A percentile compares a stretch with the other conserved stretches of the same genome.
These are phyloP conservation scores for Sibirionetta formosa DNA, from an alignment of 2,797 vertebrate genomes.

Conservation along the genomic window DNA sequence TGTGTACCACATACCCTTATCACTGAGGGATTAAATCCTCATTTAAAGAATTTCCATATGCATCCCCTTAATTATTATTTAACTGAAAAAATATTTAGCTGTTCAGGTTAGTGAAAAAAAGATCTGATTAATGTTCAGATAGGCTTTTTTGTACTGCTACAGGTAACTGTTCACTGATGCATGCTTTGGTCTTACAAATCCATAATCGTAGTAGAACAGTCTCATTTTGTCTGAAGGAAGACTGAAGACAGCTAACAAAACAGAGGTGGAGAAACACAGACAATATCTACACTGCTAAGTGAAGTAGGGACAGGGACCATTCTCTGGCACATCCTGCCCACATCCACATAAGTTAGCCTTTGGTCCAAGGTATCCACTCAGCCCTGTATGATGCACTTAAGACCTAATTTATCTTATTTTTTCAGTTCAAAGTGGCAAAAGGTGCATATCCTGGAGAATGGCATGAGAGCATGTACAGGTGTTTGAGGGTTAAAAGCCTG, in stretches of 20 bases:
- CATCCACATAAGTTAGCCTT: fast-evolving
- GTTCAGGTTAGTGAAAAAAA: background rate
- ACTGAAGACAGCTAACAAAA: background rate
- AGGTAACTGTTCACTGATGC: background rate
- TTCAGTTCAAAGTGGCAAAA: background rate
- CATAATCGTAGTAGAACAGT: background rate
- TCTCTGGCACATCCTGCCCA: background rate
- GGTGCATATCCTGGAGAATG: background rate
- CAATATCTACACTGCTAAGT: fast-evolving
- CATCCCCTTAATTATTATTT: background rate
- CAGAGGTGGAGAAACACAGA: background rate
- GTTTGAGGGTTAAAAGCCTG: background rate
- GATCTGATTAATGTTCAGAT: background rate
- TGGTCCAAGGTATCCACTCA: background rate
- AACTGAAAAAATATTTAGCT: background rate
- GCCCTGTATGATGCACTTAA: background rate
- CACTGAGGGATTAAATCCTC: background rate
- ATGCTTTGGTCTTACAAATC: background rate
- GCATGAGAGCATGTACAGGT: background rate
- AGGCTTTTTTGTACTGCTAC: background rate
- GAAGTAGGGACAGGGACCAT: background rate
- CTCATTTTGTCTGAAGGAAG: background rate
- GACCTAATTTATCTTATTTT: background rate
- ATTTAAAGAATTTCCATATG: background rate
- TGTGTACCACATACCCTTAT: background rate